Percentiles rank a stretch among this genome's conserved stretches.
These are phyloP conservation scores for Pectinophora gossypiella DNA, from an alignment of 1,140 invertebrate genomes.

Conservation along the genomic window DNA sequence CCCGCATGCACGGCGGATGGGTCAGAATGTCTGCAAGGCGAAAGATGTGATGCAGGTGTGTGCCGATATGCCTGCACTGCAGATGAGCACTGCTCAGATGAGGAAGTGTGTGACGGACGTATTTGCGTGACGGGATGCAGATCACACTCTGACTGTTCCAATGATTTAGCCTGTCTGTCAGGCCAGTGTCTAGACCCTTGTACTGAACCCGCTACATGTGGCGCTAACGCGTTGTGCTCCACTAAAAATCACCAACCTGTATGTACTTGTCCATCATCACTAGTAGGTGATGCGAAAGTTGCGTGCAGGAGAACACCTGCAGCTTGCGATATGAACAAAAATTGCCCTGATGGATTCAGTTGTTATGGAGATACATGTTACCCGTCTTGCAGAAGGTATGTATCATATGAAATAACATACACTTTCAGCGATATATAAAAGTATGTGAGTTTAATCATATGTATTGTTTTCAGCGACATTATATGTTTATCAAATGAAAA, in stretches of 20 bases:
- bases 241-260: conserved; percentile 82
- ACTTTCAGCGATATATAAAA: too few species aligned
- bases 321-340: conserved; percentile 78
- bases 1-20: conserved; percentile 86
- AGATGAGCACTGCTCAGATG: conserved; percentile 84
- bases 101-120: conserved; percentile 89
- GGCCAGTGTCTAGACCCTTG: conserved; percentile 88
- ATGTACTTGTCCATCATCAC: conserved; percentile 83
- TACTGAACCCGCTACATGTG: conserved; percentile 85
- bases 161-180: conserved; percentile 81
- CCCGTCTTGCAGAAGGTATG: conserved; percentile 81
- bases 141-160: conserved; percentile 85
- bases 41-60: conserved; percentile 82
- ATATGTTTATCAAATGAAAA: conserved; percentile 90
- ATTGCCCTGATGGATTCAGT: conserved; percentile 81
- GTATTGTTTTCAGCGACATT: conserved; percentile 79
- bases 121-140: conserved; percentile 87
- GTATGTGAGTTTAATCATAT: too few species aligned
- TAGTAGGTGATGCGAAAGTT: conserved; percentile 84
- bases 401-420: too few species aligned
- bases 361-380: conserved; percentile 87
- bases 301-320: conserved; percentile 82
- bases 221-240: conserved; percentile 86
- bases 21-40: conserved; percentile 86
- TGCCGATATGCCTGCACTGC: conserved; percentile 88